These are phyloP conservation scores for Sebastes paucispinis DNA, from an alignment of 2,797 vertebrate genomes.

Conservation along the genomic window DNA sequence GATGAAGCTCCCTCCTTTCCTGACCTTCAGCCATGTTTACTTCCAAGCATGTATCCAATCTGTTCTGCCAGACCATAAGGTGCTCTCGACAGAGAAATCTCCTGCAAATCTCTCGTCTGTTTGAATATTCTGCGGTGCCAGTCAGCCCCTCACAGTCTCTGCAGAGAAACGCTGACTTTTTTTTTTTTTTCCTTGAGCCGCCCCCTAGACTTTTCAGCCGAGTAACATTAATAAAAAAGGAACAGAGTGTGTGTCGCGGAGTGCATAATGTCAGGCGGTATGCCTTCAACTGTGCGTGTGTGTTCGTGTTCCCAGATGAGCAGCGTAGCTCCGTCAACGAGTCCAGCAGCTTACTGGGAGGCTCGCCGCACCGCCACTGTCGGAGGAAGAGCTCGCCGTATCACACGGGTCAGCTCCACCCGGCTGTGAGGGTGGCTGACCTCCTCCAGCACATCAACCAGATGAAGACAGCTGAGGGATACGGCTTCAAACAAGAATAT, in stretches of 20 bases:
- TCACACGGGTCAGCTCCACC: slow-evolving; percentile 95
- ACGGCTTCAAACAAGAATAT: slow-evolving; percentile 97
- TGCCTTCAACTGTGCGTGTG: not conserved
- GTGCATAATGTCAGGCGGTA: not conserved
- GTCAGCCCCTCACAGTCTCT: slow-evolving; percentile 11
- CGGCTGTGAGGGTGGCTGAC: slow-evolving; percentile 92
- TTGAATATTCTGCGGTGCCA: slow-evolving; percentile 43
- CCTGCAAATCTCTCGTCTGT: slow-evolving; percentile 37
- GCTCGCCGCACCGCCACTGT: slow-evolving; percentile 87
- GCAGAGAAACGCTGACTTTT: slow-evolving; percentile 23
- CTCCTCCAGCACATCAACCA: slow-evolving; percentile 98
- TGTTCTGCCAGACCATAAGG: slow-evolving; percentile 41
- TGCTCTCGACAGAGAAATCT: slow-evolving; percentile 46
- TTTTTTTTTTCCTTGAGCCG: slow-evolving; percentile 11
- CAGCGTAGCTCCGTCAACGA: slow-evolving; percentile 91
- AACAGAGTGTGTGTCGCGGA: not conserved
- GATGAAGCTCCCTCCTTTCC: slow-evolving; percentile 16
- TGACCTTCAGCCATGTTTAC: slow-evolving; percentile 61
- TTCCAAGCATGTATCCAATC: slow-evolving; percentile 43
- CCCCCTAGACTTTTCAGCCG: slow-evolving; percentile 9
- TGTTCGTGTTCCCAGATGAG: slow-evolving; percentile 80
- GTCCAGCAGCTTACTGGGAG: slow-evolving; percentile 92
- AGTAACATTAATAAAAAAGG: slow-evolving; percentile 31
- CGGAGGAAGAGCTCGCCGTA: slow-evolving; percentile 92
- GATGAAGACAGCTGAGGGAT: slow-evolving; percentile 97